Conservation (phyloP, 35 echinoderm and acorn worm species). For the Patiria miniata region DNA sequence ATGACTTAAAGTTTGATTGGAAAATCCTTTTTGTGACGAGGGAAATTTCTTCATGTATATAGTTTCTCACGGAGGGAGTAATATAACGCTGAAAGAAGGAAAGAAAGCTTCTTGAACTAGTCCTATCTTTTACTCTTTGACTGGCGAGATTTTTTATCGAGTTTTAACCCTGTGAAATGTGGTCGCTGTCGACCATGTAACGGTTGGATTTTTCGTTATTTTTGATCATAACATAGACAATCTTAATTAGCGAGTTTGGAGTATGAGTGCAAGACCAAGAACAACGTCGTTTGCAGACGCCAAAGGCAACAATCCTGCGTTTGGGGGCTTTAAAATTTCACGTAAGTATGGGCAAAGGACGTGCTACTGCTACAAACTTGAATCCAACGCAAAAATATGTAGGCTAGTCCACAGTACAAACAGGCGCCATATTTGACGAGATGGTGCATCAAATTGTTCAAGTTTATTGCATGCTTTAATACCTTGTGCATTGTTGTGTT, state of each 20-base stretch:
- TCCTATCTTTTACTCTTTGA: constrained; percentile 25
- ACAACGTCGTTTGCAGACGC: constrained; percentile 99
- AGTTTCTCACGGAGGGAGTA: neutral
- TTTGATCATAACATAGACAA: constrained; percentile 33
- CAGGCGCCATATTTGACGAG: neutral
- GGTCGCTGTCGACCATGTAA: constrained; percentile 50
- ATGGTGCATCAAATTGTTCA: neutral
- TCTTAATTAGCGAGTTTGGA: constrained; percentile 46
- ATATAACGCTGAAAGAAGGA: neutral
- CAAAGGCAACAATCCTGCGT: constrained; percentile 87
- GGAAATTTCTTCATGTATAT: neutral
- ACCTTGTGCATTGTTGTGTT: no score
- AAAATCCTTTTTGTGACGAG: neutral
- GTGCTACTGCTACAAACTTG: neutral
- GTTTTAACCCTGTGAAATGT: constrained; percentile 42
- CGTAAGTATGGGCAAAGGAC: constrained; percentile 74
- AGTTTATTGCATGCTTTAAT: no score
- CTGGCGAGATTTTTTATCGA: constrained; percentile 23
- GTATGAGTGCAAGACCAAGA: constrained; percentile 99
- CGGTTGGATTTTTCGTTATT: constrained; percentile 3
- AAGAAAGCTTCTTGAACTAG: neutral
- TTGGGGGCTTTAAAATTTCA: constrained; percentile 98
- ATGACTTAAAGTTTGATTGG: neutral
- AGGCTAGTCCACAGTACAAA: neutral
- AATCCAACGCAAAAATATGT: no score